phyloP scores from a whole-genome alignment of 1,140 invertebrate species.

The Ephestia elutella region DNA sequence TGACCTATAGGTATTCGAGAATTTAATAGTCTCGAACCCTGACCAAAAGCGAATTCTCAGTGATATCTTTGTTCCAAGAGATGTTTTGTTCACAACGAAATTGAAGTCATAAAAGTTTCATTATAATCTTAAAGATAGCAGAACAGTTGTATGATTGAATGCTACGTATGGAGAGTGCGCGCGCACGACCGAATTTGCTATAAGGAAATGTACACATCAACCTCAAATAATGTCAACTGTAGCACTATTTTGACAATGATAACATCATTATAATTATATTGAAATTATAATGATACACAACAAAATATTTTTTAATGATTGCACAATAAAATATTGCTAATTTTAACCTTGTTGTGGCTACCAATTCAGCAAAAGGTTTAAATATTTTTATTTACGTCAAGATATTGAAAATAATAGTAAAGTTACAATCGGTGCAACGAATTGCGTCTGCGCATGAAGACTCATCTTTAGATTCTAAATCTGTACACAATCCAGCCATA shows the following conservation, averaged over 20 bases:
- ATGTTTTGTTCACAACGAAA: constrained; percentile 39
- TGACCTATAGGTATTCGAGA: no score
- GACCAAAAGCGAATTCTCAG: constrained; percentile 12
- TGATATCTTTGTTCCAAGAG: constrained; percentile 22
- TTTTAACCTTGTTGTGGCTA: no score
- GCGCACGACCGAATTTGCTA: constrained; percentile 37
- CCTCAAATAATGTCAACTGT: no score
- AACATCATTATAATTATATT: no score
- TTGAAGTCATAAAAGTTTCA: constrained; percentile 65
- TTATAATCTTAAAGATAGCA: constrained; percentile 66
- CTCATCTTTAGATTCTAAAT: constrained; percentile 59
- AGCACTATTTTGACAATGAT: no score
- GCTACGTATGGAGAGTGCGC: constrained; percentile 43
- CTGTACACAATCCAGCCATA: constrained; percentile 71
- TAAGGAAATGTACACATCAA: constrained; percentile 32
- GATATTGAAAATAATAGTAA: no score
- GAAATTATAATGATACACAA: no score
- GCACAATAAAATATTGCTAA: no score
- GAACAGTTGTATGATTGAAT: constrained; percentile 63
- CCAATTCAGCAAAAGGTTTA: no score
- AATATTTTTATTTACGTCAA: no score
- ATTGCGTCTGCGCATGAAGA: constrained; percentile 24
- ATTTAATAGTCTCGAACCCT: background rate
- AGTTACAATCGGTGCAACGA: background rate
- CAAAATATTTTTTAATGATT: no score